Base-by-base conservation (phyloP, 1,140 invertebrate species). In the Lepeophtheirus salmonis region DNA sequence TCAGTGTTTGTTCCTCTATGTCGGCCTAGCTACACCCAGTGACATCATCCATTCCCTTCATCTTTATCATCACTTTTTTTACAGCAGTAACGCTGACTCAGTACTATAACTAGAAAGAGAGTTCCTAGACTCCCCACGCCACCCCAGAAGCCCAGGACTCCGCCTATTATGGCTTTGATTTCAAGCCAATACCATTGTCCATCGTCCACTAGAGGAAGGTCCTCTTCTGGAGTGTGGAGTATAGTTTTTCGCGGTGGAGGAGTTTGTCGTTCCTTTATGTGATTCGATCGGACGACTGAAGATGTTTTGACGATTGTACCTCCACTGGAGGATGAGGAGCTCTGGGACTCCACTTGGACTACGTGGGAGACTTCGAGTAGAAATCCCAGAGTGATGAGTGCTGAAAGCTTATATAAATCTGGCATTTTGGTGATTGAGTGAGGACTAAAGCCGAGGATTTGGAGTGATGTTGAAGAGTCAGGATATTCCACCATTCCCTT, bases 61-160 rank as follows among this genome's bases (percentile, higher is more conserved):
- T 57, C 26, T 41, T 57, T 30, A 18, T 57, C 57, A 17, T 60
- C 57, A 3, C 12, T 22, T 26, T 60, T 51, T 52, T 21, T 52
- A 23, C 59, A 61, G 51, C 59, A 61, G 50, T 61, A 61, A 4
- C 49, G 48, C 18, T 61, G 59, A 4, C 50, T 22, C 17, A 61
- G 21, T 13, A 61, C 48, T 2, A 61, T 53, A 22, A 61, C 59
- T 4, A 61, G 51, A 50, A 61, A 61, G 14, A 61, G 20, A 17
- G 59, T 61, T n/a, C 59, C 59, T 16, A 61, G 49, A 41, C 48
- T 22, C 12, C 59, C 59, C 12, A 61, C 59, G 14, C 59, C 59
- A 16, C 59, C 59, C 59, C 59, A 61, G 24, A 61, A 61, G 48
- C 59, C 59, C 16, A 61, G 51, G 23, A 61, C 59, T 16, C 59